These are phyloP conservation scores for Misgurnus anguillicaudatus DNA, from an alignment of 2,113 vertebrate species.

Conservation along the genomic window DNA sequence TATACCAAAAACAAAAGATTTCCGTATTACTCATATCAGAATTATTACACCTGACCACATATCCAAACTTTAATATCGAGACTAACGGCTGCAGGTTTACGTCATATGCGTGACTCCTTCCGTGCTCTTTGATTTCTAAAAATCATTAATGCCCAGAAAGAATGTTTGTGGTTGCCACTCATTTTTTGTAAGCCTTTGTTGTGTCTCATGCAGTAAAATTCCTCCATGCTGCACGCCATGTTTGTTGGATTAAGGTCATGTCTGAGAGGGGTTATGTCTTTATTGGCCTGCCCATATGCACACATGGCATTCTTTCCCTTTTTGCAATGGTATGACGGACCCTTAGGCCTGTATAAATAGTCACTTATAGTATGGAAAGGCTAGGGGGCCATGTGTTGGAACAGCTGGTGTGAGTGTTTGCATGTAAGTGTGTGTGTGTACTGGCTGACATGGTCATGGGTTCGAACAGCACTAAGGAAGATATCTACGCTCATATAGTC, in stretches of 20 bases:
- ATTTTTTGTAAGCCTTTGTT: constrained; percentile 62
- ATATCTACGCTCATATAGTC: constrained; percentile 46
- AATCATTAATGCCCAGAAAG: constrained; percentile 30
- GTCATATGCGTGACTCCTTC: constrained; percentile 10
- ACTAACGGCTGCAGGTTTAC: constrained; percentile 6
- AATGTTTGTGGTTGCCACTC: constrained; percentile 53
- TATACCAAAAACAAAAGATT: not conserved
- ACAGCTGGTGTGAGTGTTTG: constrained; percentile 68
- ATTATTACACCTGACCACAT: constrained; percentile 23
- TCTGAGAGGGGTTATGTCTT: constrained; percentile 68
- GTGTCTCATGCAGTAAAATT: constrained; percentile 62
- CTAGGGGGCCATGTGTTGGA: constrained; percentile 71
- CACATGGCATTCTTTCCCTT: constrained; percentile 63
- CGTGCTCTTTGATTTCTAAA: constrained; percentile 30
- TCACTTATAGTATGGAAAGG: constrained; percentile 63
- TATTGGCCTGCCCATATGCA: constrained; percentile 66
- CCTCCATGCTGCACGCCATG: constrained; percentile 57
- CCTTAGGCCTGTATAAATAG: constrained; percentile 73
- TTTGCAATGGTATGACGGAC: constrained; percentile 69
- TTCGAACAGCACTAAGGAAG: constrained; percentile 61
- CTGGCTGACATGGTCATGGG: constrained; percentile 62
- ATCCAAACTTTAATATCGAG: constrained; percentile 11
- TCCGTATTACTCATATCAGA: constrained; percentile 27
- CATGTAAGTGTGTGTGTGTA: not conserved
- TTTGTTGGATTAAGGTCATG: constrained; percentile 70